Percentiles rank a stretch among this genome's conserved stretches.
Conservation (phyloP, 2,797 vertebrate species). For the Sylvia borin region DNA sequence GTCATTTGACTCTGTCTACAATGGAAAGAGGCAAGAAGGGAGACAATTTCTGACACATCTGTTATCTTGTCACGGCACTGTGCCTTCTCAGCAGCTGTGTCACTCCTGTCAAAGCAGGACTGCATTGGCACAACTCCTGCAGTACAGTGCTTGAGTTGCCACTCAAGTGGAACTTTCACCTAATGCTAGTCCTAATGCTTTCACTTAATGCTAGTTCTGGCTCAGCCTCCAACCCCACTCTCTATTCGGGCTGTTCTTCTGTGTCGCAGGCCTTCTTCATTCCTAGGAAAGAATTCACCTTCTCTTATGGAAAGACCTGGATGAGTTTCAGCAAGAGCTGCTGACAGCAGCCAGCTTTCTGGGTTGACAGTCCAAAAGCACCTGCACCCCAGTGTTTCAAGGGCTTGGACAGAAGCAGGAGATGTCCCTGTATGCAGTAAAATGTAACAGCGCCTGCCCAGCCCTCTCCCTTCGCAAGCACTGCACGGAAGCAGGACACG, state of each 20-base stretch:
- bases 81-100: background rate
- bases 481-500: rapidly evolving
- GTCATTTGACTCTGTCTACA: background rate
- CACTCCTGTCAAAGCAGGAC: background rate
- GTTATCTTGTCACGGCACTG: background rate
- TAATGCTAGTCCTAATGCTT: background rate
- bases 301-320: background rate
- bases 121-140: background rate
- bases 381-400: background rate
- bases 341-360: background rate
- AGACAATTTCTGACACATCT: background rate
- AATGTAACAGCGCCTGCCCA: background rate
- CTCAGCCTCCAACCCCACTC: background rate
- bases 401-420: background rate
- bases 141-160: background rate
- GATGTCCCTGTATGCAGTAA: rapidly evolving
- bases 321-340: background rate
- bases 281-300: background rate
- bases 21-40: background rate
- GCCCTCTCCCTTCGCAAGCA: background rate
- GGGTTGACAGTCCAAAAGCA: background rate
- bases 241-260: background rate
- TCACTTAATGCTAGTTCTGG: background rate
- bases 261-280: background rate
- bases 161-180: background rate